Conservation (phyloP, 2,113 vertebrate genomes). For the Arvicanthis niloticus region DNA sequence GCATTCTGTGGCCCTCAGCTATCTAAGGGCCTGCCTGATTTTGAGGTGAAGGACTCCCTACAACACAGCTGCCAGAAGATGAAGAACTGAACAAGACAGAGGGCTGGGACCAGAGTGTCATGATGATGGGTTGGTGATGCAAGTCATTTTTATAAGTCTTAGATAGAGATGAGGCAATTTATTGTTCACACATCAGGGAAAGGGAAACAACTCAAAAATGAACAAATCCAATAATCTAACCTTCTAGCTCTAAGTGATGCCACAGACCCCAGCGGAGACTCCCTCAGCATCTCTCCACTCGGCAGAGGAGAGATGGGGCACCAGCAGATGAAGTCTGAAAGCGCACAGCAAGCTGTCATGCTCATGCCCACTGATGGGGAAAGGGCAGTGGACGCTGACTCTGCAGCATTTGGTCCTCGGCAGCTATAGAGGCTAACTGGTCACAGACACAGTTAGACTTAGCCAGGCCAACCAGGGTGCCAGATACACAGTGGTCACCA, state of each 20-base stretch:
- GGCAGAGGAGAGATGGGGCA: background rate
- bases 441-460: background rate
- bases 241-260: background rate
- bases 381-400: background rate
- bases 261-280: background rate
- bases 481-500: background rate
- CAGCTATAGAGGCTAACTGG: background rate
- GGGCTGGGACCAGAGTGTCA: background rate
- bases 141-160: background rate
- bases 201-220: background rate
- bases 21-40: background rate
- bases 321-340: background rate
- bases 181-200: background rate
- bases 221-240: background rate
- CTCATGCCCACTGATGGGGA: background rate
- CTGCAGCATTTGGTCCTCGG: background rate
- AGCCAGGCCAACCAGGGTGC: background rate
- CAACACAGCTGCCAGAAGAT: background rate
- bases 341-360: background rate
- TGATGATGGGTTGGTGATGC: background rate
- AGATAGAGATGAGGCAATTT: background rate
- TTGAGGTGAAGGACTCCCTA: background rate
- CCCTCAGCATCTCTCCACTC: background rate
- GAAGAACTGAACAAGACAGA: fast-evolving
- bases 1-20: background rate